Conservation (phyloP, 2,797 vertebrate species). For the Lerista edwardsae region DNA sequence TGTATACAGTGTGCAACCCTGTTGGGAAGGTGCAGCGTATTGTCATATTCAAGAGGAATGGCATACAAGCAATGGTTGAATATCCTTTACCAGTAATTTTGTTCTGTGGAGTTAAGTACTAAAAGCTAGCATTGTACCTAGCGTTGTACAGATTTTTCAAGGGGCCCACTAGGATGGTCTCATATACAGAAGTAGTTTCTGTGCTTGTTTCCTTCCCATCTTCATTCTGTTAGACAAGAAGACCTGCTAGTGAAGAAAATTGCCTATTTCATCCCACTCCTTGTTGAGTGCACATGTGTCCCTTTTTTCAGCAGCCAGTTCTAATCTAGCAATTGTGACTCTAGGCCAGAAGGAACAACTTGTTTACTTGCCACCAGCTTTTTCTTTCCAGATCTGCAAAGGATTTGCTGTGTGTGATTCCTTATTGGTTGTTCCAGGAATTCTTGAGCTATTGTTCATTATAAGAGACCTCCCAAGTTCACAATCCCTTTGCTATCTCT, state of each 20-base stretch:
- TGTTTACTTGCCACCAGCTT: neutral
- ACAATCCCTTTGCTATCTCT: neutral
- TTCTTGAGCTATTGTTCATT: neutral
- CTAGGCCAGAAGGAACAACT: neutral
- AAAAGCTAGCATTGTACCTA: neutral
- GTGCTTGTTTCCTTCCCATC: neutral
- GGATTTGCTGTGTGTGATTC: neutral
- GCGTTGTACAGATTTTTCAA: neutral
- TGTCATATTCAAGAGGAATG: conserved; percentile 97
- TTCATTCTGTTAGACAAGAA: conserved; percentile 4
- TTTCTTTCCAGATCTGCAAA: neutral
- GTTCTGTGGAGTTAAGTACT: neutral
- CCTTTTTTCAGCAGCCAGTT: neutral
- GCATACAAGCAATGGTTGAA: conserved; percentile 99
- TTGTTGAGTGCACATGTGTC: neutral
- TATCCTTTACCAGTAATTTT: conserved; percentile 83
- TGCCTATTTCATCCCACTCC: neutral
- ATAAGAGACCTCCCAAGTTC: neutral
- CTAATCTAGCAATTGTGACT: neutral
- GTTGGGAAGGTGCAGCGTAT: conserved; percentile 95
- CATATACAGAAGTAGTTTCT: neutral
- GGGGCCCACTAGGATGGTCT: neutral
- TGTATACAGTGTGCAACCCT: conserved; percentile 96
- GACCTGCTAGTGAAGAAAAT: neutral
- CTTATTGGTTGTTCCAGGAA: neutral